Evolutionary conservation across 2,888 invertebrate species (phyloP).

Genomic region (Eugnorisma glareosa): DNA sequence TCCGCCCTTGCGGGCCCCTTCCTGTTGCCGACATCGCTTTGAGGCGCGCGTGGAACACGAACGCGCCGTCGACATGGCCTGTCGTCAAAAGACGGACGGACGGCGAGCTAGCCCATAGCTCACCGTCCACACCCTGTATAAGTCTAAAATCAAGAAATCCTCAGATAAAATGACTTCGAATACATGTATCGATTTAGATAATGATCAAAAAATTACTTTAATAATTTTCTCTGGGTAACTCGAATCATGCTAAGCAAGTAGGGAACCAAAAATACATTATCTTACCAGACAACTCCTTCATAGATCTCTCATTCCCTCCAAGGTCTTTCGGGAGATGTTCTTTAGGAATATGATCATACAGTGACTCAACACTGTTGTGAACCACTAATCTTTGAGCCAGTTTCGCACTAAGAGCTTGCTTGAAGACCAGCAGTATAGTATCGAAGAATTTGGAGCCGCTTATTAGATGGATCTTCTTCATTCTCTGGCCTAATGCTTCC

Average conservation of each 20-base stretch:
- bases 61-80: too few relatives aligned
- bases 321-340: constrained; percentile 71
- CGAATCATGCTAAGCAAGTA: not conserved
- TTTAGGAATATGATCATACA: constrained; percentile 66
- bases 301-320: constrained; percentile 67
- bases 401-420: constrained; percentile 69
- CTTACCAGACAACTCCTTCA: constrained; percentile 69
- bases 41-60: too few relatives aligned
- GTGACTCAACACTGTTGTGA: constrained; percentile 65
- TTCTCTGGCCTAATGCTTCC: constrained; percentile 69
- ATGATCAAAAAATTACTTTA: not conserved
- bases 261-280: not conserved
- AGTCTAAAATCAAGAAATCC: not conserved
- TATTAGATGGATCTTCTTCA: constrained; percentile 69
- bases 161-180: not conserved
- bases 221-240: not conserved
- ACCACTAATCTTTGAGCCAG: constrained; percentile 66
- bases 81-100: too few relatives aligned
- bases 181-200: not conserved
- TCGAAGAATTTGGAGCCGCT: constrained; percentile 71
- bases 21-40: too few relatives aligned
- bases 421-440: constrained; percentile 61
- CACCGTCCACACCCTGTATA: too few relatives aligned
- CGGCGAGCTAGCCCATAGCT: too few relatives aligned
- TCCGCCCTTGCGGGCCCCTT: too few relatives aligned